Conservation (phyloP, 2,113 vertebrate species). For the Morone chrysops region DNA sequence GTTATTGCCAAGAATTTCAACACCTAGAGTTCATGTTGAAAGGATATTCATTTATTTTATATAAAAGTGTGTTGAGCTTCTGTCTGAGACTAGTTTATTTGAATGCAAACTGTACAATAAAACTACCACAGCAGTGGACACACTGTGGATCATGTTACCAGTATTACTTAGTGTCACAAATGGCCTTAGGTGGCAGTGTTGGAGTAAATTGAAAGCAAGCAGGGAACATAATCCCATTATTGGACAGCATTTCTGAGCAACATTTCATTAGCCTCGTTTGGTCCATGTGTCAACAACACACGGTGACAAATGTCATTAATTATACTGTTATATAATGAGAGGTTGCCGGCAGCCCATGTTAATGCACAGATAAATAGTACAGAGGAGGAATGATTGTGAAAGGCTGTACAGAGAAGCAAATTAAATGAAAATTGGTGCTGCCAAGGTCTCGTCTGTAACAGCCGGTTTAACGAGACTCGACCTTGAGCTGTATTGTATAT, state of each 20-base stretch:
- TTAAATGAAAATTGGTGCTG: slow-evolving; percentile 11
- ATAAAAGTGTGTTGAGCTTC: background rate
- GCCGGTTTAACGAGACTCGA: background rate
- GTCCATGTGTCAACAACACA: slow-evolving; percentile 25
- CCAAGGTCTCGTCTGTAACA: slow-evolving; percentile 21
- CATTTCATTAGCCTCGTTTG: slow-evolving; percentile 52
- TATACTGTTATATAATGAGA: slow-evolving; percentile 18
- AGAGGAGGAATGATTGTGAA: slow-evolving; percentile 9
- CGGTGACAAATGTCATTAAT: slow-evolving; percentile 50
- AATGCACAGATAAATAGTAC: slow-evolving; percentile 24
- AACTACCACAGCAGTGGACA: background rate
- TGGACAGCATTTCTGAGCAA: slow-evolving; percentile 34
- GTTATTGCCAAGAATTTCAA: background rate
- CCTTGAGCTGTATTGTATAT: slow-evolving; percentile 14
- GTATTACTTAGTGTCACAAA: slow-evolving; percentile 17
- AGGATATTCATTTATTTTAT: background rate
- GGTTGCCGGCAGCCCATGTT: slow-evolving; percentile 4
- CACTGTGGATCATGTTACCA: background rate
- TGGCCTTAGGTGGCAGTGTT: slow-evolving; percentile 22
- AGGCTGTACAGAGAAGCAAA: background rate
- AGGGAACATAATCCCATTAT: slow-evolving; percentile 43
- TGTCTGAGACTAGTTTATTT: background rate
- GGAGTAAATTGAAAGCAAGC: slow-evolving; percentile 46
- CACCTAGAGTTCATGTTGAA: background rate
- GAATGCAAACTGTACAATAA: background rate